Conservation (phyloP, 1,140 invertebrate genomes). For the Drosophila willistoni region DNA sequence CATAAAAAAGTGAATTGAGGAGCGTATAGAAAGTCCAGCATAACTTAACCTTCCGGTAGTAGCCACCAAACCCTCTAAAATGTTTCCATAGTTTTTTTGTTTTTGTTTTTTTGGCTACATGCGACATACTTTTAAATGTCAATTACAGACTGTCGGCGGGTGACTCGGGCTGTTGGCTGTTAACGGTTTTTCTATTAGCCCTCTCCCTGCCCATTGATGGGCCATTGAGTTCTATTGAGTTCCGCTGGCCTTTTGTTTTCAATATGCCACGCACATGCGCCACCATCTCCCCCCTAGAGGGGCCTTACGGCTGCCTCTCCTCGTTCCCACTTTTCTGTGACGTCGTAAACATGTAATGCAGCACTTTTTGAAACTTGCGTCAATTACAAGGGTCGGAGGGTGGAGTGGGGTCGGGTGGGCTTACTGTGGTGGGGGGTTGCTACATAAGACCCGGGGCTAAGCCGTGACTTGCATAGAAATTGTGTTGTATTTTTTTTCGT, state of each 20-base stretch:
- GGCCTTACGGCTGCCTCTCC: neutral
- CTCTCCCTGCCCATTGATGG: constrained; percentile 11
- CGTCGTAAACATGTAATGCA: constrained; percentile 41
- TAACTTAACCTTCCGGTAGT: neutral
- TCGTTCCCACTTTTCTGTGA: no score
- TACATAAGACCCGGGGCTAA: constrained; percentile 29
- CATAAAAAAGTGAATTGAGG: neutral
- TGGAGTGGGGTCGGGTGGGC: constrained; percentile 13
- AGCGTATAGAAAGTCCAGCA: neutral
- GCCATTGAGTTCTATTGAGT: constrained; percentile 26
- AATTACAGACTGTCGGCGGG: constrained; percentile 60
- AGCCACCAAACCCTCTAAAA: neutral
- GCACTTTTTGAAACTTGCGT: constrained; percentile 67
- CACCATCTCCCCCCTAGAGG: neutral
- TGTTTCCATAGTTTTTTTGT: constrained; percentile 2
- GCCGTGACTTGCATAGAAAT: constrained; percentile 79
- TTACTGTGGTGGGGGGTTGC: neutral
- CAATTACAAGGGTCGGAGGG: constrained; percentile 44
- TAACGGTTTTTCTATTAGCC: constrained; percentile 71
- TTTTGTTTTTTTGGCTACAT: constrained; percentile 48
- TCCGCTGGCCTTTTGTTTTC: constrained; percentile 55
- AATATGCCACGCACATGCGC: constrained; percentile 69
- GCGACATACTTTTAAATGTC: constrained; percentile 80
- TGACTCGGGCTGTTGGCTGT: constrained; percentile 1
- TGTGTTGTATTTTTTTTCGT: constrained; percentile 2